Evolutionary conservation across 2,888 invertebrate species (phyloP), one percentile per base, ranked within the genome.

Genomic region (Rhynchonema sp.): DNA sequence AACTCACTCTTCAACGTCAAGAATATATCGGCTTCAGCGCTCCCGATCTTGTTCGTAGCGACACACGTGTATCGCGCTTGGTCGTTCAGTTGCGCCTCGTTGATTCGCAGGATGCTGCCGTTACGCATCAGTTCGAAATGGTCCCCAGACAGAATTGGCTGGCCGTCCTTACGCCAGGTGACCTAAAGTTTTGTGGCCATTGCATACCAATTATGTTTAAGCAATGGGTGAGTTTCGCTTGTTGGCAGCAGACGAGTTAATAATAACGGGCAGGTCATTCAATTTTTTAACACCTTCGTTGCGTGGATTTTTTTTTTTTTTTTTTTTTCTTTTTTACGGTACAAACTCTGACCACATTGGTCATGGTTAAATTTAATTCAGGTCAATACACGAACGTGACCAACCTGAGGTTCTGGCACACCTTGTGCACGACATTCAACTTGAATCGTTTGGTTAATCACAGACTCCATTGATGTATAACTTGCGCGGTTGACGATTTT

Each of bases 11-110:
- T 65, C 25, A 71, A 65, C 54, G 67, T 63, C n/a, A 71, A 49
- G 63, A 69, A 71, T 3, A 65, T 67, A 63, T 71, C 70, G 23
- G 67, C 64, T 58, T 72, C 71, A 3, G 68, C 66, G 22, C 67
- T 66, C 6, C 78, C 78, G 0, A 57, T 29, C 29, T 69, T 61
- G 65, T 78, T 78, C 23, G 66, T 66, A 0, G 75, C 77, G 49
- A 70, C 60, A 65, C 78, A 78, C 20, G 72, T 70, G 64, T 76
- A 77, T 26, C 29, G 29, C 3, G n/a, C 30, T 30, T 55, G 54
- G 9, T 26, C 54, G 22, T 54, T 28, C 54, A 54, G 3, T 23
- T 54, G 54, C 22, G 28, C 6, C 13, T 28, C 27, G 27, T 17
- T 54, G 9, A 54, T 27, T 27, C 54, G 58, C 17, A 61, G 59